Percentiles rank a stretch among this genome's conserved stretches.
Evolutionary conservation across 2,888 invertebrate genomes (phyloP).

Genomic region (Polymixis flavicincta): DNA sequence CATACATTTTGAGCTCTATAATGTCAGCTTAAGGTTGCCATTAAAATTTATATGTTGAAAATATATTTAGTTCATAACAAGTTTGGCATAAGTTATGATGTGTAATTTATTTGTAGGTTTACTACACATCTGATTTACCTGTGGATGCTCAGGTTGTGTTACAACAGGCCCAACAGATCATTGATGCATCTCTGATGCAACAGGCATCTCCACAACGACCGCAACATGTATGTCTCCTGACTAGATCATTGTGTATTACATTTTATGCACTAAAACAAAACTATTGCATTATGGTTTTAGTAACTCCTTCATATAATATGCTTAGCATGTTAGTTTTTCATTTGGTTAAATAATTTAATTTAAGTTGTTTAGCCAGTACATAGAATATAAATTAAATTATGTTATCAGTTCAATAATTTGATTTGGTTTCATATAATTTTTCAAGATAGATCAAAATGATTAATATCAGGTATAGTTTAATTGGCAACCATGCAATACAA

Average conservation of each 20-base stretch:
- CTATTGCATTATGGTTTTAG: slow-evolving; percentile 73
- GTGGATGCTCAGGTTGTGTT: slow-evolving; percentile 90
- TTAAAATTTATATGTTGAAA: slow-evolving; percentile 22
- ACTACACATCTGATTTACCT: slow-evolving; percentile 90
- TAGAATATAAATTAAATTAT: slow-evolving; percentile 25
- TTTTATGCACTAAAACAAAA: slow-evolving; percentile 73
- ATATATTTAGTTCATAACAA: slow-evolving; percentile 44
- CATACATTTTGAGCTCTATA: slow-evolving; percentile 7
- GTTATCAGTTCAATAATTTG: slow-evolving; percentile 3
- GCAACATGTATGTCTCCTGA: slow-evolving; percentile 89
- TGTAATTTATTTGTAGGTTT: slow-evolving; percentile 89
- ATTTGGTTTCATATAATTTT: slow-evolving; percentile 7
- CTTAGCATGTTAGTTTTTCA: slow-evolving; percentile 80
- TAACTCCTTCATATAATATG: slow-evolving; percentile 72
- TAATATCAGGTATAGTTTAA: neutral
- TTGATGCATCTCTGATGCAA: slow-evolving; percentile 90
- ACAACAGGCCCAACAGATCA: slow-evolving; percentile 90
- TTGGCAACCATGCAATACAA: slow-evolving; percentile 18
- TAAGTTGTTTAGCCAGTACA: slow-evolving; percentile 33
- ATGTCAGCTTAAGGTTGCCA: slow-evolving; percentile 20
- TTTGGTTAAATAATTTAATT: slow-evolving; percentile 64
- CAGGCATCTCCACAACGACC: slow-evolving; percentile 88
- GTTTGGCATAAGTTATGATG: slow-evolving; percentile 65
- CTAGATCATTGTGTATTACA: slow-evolving; percentile 75
- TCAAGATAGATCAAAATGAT: slow-evolving; percentile 7